These are phyloP conservation scores for Rana temporaria DNA, from an alignment of 2,113 vertebrate genomes.

Conservation along the genomic window DNA sequence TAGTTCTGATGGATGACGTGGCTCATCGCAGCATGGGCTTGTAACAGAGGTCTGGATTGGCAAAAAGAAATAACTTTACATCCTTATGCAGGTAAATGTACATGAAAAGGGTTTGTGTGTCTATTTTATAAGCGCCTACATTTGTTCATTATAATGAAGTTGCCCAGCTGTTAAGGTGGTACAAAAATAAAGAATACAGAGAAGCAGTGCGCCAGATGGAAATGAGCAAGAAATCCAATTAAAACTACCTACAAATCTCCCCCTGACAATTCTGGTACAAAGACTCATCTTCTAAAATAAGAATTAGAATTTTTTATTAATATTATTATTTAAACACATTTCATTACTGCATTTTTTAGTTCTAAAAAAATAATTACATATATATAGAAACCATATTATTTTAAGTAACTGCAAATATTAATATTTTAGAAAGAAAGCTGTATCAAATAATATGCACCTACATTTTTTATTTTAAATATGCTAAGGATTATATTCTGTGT, in stretches of 20 bases:
- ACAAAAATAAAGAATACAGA: neutral
- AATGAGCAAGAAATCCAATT: slow-evolving; percentile 42
- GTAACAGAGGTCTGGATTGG: slow-evolving; percentile 14
- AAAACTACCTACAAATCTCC: slow-evolving; percentile 25
- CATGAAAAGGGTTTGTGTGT: slow-evolving; percentile 37
- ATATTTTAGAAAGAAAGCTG: too few species aligned
- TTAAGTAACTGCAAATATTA: too few species aligned
- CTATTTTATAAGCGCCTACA: slow-evolving; percentile 34
- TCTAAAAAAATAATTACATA: too few species aligned
- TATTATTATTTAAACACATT: too few species aligned
- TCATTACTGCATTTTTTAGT: too few species aligned
- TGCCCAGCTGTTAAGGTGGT: slow-evolving; percentile 42
- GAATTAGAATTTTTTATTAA: neutral
- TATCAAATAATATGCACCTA: too few species aligned
- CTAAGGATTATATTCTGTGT: too few species aligned
- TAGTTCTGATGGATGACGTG: slow-evolving; percentile 13
- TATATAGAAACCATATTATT: too few species aligned
- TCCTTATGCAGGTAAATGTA: slow-evolving; percentile 12
- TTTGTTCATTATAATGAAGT: slow-evolving; percentile 42
- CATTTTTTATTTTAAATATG: too few species aligned
- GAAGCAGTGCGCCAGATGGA: slow-evolving; percentile 31
- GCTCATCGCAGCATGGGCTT: neutral
- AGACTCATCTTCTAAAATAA: slow-evolving; percentile 5
- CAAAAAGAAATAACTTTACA: slow-evolving; percentile 10
- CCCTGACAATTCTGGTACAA: slow-evolving; percentile 38